Evolutionary conservation across 2,113 vertebrate genomes (phyloP), one percentile per base, ranked within the genome.

Genomic region (Rattus rattus): DNA sequence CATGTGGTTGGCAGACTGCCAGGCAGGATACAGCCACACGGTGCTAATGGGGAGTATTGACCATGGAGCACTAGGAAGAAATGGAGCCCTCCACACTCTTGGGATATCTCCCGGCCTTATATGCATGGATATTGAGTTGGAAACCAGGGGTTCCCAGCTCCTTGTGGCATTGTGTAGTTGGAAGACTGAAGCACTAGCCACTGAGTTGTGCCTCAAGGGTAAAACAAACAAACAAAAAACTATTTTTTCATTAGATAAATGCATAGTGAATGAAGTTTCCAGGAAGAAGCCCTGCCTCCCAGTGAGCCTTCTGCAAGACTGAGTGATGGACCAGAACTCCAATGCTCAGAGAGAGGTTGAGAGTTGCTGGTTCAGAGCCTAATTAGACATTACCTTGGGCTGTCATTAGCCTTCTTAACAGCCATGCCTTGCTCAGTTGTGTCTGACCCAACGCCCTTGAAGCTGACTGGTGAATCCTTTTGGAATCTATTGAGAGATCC

Each of bases 41-140:
- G 97, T 95, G 95, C 97, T 98, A 97, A 97, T 98, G 97, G 98
- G 87, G 96, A 96, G 96, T 97, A 96, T 96, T 97, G 98, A 54
- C 97, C 96, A 97, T 92, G 69, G 98, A 97, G 96, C 88, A 72
- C 94, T 86, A 59, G 76, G 95, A 97, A 90, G 97, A 97, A 97
- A 98, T 95, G 96, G 97, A 97, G 98, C 95, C 47, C 92, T 95
- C 88, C 93, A 59, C 67, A 65, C 95, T 95, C 93, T 97, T 97
- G 65, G 96, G 96, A 84, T 92, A 63, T 96, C 94, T 97, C 92
- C 72, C 88, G 56, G 95, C 7, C 65, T 43, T 69, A 8, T 22
- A 36, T 11, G 12, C 22, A 13, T 52, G 17, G 10, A 20, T 49
- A 33, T 22, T 47, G 61, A 49, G 28, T 49, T 49, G 26, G 61